Conservation (phyloP, 1,140 invertebrate genomes). For the Megalonaias nervosa region DNA sequence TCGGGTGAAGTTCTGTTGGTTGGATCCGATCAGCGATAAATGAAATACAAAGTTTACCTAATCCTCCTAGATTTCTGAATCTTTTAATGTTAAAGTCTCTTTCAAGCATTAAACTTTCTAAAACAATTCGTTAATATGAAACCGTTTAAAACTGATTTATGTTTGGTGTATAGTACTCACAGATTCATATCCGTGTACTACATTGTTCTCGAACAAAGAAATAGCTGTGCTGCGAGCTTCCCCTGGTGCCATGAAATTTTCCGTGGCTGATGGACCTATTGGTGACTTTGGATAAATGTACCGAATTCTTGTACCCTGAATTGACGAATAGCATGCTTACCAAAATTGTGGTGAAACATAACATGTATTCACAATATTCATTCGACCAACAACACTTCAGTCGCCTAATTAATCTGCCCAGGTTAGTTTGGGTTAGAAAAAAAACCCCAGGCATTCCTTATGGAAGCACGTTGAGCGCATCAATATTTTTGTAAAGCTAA, state of each 20-base stretch:
- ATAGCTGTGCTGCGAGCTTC: constrained; percentile 18
- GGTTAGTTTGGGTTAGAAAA: neutral
- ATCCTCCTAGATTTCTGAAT: too few relatives aligned
- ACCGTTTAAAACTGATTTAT: too few relatives aligned
- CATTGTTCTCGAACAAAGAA: constrained; percentile 21
- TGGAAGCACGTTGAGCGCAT: too few relatives aligned
- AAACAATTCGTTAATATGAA: too few relatives aligned
- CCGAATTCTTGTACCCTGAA: constrained; percentile 21
- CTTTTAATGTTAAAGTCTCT: too few relatives aligned
- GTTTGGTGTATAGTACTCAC: neutral
- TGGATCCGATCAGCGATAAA: too few relatives aligned
- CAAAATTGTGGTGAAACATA: neutral
- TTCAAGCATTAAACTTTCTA: too few relatives aligned
- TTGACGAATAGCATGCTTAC: neutral
- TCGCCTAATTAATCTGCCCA: neutral
- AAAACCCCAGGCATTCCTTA: too few relatives aligned
- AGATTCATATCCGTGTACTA: constrained; percentile 11
- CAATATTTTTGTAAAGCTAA: too few relatives aligned
- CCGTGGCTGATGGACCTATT: constrained; percentile 11
- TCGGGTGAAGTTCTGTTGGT: too few relatives aligned
- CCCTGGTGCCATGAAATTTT: constrained; percentile 1
- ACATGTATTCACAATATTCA: neutral
- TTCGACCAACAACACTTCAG: neutral
- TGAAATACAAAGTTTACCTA: too few relatives aligned
- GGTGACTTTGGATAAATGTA: constrained; percentile 20